Percentiles rank a stretch among this genome's conserved stretches.
Evolutionary conservation across 2,797 vertebrate species (phyloP).

Genomic region (Sphenopsis melanotis): DNA sequence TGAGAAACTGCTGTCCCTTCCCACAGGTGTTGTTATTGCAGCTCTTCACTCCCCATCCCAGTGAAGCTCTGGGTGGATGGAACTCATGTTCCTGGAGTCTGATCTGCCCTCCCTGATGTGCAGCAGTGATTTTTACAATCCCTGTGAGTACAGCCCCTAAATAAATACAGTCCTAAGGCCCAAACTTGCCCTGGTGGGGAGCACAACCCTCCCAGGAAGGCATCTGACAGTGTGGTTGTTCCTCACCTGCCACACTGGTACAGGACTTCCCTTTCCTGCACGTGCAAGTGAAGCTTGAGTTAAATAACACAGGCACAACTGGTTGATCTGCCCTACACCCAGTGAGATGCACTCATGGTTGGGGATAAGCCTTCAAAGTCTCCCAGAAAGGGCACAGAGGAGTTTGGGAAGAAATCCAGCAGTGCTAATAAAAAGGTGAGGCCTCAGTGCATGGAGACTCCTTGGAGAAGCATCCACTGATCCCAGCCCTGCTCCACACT

Average conservation of each 20-base stretch:
- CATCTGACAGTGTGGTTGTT: not conserved
- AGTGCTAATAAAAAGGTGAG: accelerated
- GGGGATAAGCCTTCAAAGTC: not conserved
- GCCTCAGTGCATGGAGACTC: not conserved
- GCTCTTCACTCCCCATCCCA: not conserved
- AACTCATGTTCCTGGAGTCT: not conserved
- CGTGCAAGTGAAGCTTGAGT: not conserved
- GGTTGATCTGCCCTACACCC: not conserved
- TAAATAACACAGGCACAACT: not conserved
- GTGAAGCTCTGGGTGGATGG: accelerated
- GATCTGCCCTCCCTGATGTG: not conserved
- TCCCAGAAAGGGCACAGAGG: not conserved
- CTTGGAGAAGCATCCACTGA: not conserved
- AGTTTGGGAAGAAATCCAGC: not conserved
- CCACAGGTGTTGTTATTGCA: not conserved
- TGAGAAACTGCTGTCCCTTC: not conserved
- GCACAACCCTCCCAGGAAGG: not conserved
- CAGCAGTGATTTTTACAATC: not conserved
- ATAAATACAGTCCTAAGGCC: not conserved
- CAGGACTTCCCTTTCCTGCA: not conserved
- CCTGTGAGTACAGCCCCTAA: not conserved
- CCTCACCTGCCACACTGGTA: not conserved
- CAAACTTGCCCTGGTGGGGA: not conserved
- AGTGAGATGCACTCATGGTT: accelerated
- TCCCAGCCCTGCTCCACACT: not conserved